These are phyloP conservation scores for Drosophila kanapiae DNA, from an alignment of 1,140 invertebrate genomes.

Conservation along the genomic window DNA sequence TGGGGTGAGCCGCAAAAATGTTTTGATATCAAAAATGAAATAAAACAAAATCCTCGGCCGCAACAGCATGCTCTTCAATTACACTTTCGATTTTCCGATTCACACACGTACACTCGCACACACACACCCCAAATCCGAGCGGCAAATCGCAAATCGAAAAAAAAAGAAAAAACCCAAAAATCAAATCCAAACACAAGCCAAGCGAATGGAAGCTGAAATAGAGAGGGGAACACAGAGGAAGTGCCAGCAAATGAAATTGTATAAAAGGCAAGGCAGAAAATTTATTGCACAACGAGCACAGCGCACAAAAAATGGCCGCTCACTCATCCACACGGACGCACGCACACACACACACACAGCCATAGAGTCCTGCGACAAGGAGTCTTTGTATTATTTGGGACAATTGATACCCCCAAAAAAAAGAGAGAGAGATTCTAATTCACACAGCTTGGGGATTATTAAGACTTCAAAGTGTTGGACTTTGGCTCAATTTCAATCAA, in stretches of 20 bases:
- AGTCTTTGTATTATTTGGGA: conserved; percentile 18
- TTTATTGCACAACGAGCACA: conserved; percentile 73
- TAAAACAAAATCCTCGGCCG: conserved; percentile 77
- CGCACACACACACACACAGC: conserved; percentile 9
- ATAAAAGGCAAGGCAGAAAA: conserved; percentile 81
- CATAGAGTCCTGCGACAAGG: conserved; percentile 7
- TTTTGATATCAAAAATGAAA: conserved; percentile 83
- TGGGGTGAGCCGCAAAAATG: conserved; percentile 71
- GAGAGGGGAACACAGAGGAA: conserved; percentile 17
- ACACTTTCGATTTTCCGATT: conserved; percentile 78
- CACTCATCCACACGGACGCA: conserved; percentile 27
- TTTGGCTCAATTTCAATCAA: conserved; percentile 3
- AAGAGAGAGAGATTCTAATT: background rate
- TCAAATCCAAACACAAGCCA: conserved; percentile 79
- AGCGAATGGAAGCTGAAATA: conserved; percentile 62
- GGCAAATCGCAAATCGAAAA: conserved; percentile 76
- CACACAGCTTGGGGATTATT: background rate
- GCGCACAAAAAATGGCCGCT: conserved; percentile 66
- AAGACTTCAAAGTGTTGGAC: conserved; percentile 15
- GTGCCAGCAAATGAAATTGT: conserved; percentile 79
- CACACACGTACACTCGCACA: conserved; percentile 43
- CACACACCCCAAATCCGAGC: conserved; percentile 59
- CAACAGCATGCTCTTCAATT: conserved; percentile 80
- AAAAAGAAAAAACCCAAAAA: conserved; percentile 66
- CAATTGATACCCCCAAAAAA: conserved; percentile 32